Conservation (phyloP, 2,888 invertebrate genomes). For the Trissolcus japonicus region DNA sequence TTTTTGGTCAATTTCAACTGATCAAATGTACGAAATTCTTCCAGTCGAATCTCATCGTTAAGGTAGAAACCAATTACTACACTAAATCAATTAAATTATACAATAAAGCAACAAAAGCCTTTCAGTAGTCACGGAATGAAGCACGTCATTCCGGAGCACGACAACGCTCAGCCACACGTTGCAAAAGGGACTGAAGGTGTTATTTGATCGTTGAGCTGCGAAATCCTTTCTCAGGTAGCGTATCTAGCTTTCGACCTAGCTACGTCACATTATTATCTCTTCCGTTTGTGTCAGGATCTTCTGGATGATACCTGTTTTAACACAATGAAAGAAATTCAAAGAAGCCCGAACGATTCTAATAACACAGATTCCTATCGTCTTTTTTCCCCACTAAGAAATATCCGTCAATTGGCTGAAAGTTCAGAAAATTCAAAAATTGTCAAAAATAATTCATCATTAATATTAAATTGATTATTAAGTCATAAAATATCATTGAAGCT, state of each 20-base stretch:
- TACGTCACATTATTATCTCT: slow-evolving; percentile 11
- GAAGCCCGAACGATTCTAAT: slow-evolving; percentile 8
- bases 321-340: slow-evolving; percentile 7
- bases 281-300: slow-evolving; percentile 1
- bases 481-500: too few species aligned
- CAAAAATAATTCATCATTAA: too few species aligned
- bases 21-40: too few species aligned
- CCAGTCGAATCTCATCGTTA: too few species aligned
- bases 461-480: too few species aligned
- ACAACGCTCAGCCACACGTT: slow-evolving; percentile 6
- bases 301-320: slow-evolving; percentile 4
- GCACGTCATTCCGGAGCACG: slow-evolving; percentile 5
- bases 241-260: slow-evolving; percentile 7
- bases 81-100: slow-evolving; percentile 3
- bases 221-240: slow-evolving; percentile 13
- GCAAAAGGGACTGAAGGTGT: slow-evolving; percentile 10
- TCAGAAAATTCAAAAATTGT: background rate
- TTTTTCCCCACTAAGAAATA: background rate
- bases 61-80: background rate
- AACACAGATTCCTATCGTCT: slow-evolving; percentile 3
- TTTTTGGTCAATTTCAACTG: too few species aligned
- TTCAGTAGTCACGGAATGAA: slow-evolving; percentile 2
- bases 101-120: slow-evolving; percentile 8
- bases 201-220: slow-evolving; percentile 13
- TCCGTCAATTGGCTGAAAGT: background rate